Percentiles rank a stretch among this genome's conserved stretches.
phyloP scores from a whole-genome alignment of 2,113 vertebrate species.

The Platichthys flesus region DNA sequence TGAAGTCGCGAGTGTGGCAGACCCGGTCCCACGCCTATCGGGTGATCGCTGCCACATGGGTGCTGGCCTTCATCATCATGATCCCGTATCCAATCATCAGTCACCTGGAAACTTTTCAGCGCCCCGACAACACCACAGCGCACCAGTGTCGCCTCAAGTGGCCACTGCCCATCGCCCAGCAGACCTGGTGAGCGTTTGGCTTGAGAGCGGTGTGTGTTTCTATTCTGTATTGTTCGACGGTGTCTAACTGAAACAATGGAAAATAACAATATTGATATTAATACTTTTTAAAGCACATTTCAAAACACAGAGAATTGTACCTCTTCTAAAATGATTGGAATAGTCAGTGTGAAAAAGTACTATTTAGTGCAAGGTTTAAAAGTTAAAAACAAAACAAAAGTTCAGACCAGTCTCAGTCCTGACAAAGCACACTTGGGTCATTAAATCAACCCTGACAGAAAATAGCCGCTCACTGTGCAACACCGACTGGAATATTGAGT shows the following conservation, averaged over 20 bases:
- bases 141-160: conserved; percentile 87
- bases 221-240: neutral
- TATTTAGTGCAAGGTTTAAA: neutral
- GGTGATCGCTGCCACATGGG: conserved; percentile 92
- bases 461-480: neutral
- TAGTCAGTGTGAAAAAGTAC: no score
- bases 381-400: neutral
- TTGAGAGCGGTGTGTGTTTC: neutral
- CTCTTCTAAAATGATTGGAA: no score
- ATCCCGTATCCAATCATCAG: conserved; percentile 92
- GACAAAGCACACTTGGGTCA: no score
- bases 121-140: conserved; percentile 69
- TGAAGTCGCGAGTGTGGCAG: conserved; percentile 95
- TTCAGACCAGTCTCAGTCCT: neutral
- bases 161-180: conserved; percentile 83
- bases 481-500: neutral
- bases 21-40: conserved; percentile 93
- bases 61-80: conserved; percentile 91
- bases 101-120: conserved; percentile 67
- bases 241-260: no score
- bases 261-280: no score
- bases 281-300: no score
- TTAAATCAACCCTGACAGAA: neutral
- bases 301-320: no score
- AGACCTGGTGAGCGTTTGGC: conserved; percentile 87